These are phyloP conservation scores for Dasysyrphus tricinctus DNA, from an alignment of 2,888 invertebrate genomes.

Conservation along the genomic window DNA sequence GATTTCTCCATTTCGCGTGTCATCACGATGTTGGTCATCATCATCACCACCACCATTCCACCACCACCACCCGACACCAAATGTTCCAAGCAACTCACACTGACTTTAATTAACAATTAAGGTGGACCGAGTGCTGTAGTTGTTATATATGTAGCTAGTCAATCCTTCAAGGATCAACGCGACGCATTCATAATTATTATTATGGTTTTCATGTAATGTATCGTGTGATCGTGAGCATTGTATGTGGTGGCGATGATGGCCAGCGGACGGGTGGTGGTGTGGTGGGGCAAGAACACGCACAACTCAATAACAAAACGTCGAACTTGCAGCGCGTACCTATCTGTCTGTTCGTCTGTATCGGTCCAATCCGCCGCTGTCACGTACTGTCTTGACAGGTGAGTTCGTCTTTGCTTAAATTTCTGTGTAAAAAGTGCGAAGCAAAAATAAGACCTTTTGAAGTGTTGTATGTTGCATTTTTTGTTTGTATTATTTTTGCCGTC, in stretches of 20 bases:
- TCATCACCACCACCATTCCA: background rate
- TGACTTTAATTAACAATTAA: constrained; percentile 73
- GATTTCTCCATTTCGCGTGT: constrained; percentile 52
- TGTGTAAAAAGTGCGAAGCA: constrained; percentile 15
- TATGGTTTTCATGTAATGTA: constrained; percentile 34
- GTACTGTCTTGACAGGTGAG: constrained; percentile 57
- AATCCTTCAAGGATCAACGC: constrained; percentile 62
- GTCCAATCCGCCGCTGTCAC: constrained; percentile 56
- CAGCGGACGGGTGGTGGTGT: background rate
- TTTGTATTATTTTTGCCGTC: background rate
- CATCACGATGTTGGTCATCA: constrained; percentile 20
- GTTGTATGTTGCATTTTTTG: background rate
- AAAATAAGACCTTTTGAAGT: constrained; percentile 30
- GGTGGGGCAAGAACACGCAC: constrained; percentile 31
- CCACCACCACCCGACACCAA: constrained; percentile 10
- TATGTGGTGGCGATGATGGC: background rate
- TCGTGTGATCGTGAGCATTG: background rate
- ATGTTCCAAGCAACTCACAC: constrained; percentile 55
- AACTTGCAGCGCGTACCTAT: constrained; percentile 35
- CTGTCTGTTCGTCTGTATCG: constrained; percentile 12
- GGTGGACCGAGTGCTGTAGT: constrained; percentile 35
- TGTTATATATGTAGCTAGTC: constrained; percentile 14
- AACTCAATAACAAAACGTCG: constrained; percentile 60
- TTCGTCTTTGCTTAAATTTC: constrained; percentile 35
- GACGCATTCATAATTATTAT: constrained; percentile 45